Conservation (phyloP, 2,113 vertebrate species). For the Ivindomyrus marchei region DNA sequence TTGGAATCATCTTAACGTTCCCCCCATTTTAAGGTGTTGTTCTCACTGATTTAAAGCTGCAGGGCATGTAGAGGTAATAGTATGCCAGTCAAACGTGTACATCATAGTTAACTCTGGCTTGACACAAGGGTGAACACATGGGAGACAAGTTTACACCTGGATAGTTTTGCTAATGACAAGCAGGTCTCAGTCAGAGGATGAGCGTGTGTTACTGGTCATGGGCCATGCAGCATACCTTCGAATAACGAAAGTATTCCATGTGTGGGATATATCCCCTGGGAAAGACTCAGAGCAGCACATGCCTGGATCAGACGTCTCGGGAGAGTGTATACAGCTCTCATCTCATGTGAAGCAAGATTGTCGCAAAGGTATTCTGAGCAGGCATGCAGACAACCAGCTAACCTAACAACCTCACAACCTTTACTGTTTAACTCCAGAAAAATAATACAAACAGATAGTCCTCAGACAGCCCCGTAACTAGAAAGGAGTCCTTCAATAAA, state of each 20-base stretch:
- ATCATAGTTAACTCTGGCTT: not conserved
- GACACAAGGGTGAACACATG: not conserved
- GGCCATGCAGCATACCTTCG: not conserved
- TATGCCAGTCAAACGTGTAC: not conserved
- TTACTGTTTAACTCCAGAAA: not conserved
- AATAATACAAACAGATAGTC: not conserved
- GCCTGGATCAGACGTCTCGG: not conserved
- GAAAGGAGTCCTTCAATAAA: not conserved
- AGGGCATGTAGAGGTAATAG: not conserved
- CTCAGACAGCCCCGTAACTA: not conserved
- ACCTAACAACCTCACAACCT: not conserved
- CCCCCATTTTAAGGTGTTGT: not conserved
- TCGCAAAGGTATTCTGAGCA: not conserved
- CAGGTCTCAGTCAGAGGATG: not conserved
- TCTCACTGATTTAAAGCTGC: not conserved
- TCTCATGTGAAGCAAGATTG: not conserved
- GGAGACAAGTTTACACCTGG: not conserved
- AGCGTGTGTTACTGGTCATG: not conserved
- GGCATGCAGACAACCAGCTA: not conserved
- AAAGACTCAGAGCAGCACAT: not conserved
- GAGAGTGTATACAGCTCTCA: not conserved
- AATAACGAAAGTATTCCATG: not conserved
- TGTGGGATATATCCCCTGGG: not conserved
- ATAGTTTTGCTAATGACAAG: not conserved
- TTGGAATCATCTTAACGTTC: not conserved